A percentile compares a stretch with the other conserved stretches of the same genome.
phyloP scores from a whole-genome alignment of 1,140 invertebrate genomes.

The Yoshiicerus persimilis region DNA sequence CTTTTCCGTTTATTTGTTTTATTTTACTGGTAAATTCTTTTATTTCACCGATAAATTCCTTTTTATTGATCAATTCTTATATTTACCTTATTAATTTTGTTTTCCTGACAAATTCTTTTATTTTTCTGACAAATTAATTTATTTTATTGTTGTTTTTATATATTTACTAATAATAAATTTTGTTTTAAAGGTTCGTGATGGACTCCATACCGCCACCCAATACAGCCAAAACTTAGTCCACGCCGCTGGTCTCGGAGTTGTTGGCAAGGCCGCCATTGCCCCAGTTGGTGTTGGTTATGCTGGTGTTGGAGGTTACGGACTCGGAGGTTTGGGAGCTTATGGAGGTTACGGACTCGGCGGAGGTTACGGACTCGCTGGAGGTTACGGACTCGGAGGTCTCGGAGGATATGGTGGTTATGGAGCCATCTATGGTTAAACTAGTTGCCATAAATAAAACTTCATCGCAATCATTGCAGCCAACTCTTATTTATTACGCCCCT shows the following conservation, averaged over 20 bases:
- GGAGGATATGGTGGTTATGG: constrained; percentile 57
- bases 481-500: too few species aligned
- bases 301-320: not conserved
- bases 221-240: constrained; percentile 56
- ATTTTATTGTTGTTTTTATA: too few species aligned
- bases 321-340: not conserved
- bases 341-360: not conserved
- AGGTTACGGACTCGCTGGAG: not conserved
- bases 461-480: not conserved
- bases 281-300: not conserved
- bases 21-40: too few species aligned
- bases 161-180: too few species aligned
- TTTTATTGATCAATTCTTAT: too few species aligned
- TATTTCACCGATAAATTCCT: too few species aligned
- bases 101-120: too few species aligned
- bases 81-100: too few species aligned
- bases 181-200: too few species aligned
- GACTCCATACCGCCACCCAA: constrained; percentile 60
- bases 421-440: constrained; percentile 57
- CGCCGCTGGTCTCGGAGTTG: not conserved
- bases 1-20: too few species aligned
- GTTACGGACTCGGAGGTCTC: not conserved
- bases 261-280: not conserved
- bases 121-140: too few species aligned
- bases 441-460: not conserved